phyloP scores from a whole-genome alignment of 2,113 vertebrate species.

The Mus spicilegus region DNA sequence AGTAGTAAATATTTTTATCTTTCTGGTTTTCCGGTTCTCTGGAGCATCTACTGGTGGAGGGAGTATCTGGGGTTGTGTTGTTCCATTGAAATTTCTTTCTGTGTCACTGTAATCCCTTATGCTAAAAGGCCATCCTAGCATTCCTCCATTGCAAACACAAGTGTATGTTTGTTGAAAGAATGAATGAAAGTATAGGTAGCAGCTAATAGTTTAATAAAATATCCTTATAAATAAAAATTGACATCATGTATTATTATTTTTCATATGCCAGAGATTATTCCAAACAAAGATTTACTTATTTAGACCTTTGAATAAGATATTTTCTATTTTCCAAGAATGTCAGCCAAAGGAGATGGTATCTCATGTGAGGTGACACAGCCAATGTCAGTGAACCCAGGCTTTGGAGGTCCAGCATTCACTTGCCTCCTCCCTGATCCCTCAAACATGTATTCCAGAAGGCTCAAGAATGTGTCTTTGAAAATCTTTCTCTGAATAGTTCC shows the following conservation, averaged over 20 bases:
- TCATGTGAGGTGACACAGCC: not conserved
- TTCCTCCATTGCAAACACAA: not conserved
- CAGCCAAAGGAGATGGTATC: not conserved
- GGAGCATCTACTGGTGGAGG: not conserved
- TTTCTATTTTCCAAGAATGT: not conserved
- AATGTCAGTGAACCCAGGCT: not conserved
- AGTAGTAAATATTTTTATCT: not conserved
- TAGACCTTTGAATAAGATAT: not conserved
- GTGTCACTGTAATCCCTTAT: not conserved
- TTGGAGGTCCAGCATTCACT: not conserved
- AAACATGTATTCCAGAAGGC: not conserved
- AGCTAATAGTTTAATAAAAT: not conserved
- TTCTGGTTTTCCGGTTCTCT: not conserved
- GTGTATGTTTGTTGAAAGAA: not conserved
- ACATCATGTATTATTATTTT: not conserved
- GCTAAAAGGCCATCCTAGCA: not conserved
- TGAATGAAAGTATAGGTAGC: not conserved
- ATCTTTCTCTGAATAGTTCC: not conserved
- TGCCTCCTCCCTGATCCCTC: not conserved
- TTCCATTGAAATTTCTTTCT: not conserved
- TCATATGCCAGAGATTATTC: not conserved
- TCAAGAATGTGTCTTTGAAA: accelerated
- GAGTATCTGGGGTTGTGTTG: not conserved
- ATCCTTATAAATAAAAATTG: not conserved
- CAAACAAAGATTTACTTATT: not conserved